These are phyloP conservation scores for Rhincodon typus DNA, from an alignment of 2,797 vertebrate species.

Conservation along the genomic window DNA sequence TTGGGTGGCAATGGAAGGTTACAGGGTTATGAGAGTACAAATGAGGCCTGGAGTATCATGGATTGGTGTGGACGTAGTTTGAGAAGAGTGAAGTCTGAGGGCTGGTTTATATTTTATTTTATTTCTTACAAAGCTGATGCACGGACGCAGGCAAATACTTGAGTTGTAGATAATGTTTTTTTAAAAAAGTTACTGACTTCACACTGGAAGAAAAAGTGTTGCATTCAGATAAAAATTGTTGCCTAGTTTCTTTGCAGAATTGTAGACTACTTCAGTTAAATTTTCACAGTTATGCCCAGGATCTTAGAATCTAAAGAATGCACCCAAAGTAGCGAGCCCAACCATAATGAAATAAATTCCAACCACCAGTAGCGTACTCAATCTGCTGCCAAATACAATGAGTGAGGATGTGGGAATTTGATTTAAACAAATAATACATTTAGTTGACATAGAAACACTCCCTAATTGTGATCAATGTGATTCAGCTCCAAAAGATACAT, in stretches of 20 bases:
- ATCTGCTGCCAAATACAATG: not conserved
- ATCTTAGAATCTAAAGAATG: not conserved
- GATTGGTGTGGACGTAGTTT: no score
- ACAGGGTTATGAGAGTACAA: no score
- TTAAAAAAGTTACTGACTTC: not conserved
- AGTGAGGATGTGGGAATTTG: constrained; percentile 2
- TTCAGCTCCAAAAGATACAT: not conserved
- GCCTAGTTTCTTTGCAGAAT: not conserved
- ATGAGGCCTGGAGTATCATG: no score
- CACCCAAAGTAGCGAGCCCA: not conserved
- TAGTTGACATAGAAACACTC: not conserved
- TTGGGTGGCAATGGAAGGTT: no score
- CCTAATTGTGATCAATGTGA: not conserved
- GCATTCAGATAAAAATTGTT: not conserved
- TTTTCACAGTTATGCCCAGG: not conserved
- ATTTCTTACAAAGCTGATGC: not conserved
- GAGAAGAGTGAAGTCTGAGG: no score
- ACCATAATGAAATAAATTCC: not conserved
- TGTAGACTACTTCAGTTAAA: not conserved
- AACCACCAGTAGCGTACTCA: not conserved
- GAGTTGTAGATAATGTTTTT: not conserved
- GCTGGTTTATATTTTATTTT: no score
- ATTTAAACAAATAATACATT: not conserved
- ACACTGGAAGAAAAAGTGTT: not conserved
- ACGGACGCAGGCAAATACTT: not conserved